These are phyloP conservation scores for Stomorhina lunata DNA, from an alignment of 2,888 invertebrate genomes.

Conservation along the genomic window DNA sequence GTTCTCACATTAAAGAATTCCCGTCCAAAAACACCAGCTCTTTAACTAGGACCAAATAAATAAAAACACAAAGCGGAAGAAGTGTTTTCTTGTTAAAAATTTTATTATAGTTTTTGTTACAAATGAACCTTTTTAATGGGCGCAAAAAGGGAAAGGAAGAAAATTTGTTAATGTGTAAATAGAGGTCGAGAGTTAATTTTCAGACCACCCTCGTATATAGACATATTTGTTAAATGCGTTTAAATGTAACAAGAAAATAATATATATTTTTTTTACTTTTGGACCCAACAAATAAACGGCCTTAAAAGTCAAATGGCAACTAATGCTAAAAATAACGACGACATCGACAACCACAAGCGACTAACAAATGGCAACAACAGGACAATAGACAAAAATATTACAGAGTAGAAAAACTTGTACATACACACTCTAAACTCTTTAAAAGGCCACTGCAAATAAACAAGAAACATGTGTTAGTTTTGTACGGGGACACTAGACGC, in stretches of 20 bases:
- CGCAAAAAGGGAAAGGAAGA: neutral
- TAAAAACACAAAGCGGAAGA: constrained; percentile 46
- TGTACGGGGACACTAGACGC: constrained; percentile 22
- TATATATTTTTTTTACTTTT: constrained; percentile 23
- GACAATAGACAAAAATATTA: constrained; percentile 24
- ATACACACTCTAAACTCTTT: constrained; percentile 2
- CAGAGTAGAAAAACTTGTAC: neutral
- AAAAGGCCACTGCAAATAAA: constrained; percentile 17
- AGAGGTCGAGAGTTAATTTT: neutral
- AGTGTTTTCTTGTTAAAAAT: constrained; percentile 37
- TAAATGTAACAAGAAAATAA: constrained; percentile 25
- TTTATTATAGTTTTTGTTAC: constrained; percentile 28
- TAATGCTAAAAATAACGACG: constrained; percentile 63
- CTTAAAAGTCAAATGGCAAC: constrained; percentile 60
- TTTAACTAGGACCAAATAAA: constrained; percentile 25
- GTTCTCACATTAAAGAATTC: neutral
- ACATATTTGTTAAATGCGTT: constrained; percentile 47
- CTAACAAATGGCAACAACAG: constrained; percentile 52
- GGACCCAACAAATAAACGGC: constrained; percentile 53
- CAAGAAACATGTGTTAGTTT: constrained; percentile 14
- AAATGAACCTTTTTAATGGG: constrained; percentile 44
- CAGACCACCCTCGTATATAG: neutral
- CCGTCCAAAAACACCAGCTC: constrained; percentile 36
- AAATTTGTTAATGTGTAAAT: no score
- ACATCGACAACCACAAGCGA: constrained; percentile 62